Conservation (phyloP, 2,113 vertebrate species). For the Cettia cetti region DNA sequence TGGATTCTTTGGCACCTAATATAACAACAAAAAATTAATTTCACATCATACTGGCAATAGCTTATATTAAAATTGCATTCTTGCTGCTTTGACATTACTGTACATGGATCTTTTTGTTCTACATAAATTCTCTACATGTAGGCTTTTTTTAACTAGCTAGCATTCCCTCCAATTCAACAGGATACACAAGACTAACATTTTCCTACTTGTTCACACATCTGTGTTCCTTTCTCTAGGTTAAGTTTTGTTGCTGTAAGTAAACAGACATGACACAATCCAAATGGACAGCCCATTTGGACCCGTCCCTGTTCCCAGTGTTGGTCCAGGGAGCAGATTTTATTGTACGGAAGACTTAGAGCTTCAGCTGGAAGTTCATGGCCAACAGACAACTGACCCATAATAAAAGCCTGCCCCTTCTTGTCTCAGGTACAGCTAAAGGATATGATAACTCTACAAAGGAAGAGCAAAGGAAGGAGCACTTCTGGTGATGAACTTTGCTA, state of each 20-base stretch:
- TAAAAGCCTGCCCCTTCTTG: not conserved
- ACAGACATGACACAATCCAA: not conserved
- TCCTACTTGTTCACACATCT: not conserved
- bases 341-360: not conserved
- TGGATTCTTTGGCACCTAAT: constrained; percentile 56
- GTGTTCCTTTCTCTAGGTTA: not conserved
- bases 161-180: not conserved
- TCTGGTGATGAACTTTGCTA: not conserved
- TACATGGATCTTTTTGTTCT: constrained; percentile 16
- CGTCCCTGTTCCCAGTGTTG: not conserved
- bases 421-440: not conserved
- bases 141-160: not conserved
- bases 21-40: constrained; percentile 47
- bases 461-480: not conserved
- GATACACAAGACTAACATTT: not conserved
- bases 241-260: not conserved
- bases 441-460: not conserved
- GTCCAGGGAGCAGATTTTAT: not conserved
- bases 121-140: not conserved
- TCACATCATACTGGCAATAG: constrained; percentile 35
- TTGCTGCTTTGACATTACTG: constrained; percentile 27
- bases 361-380: not conserved
- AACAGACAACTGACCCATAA: not conserved
- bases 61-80: constrained; percentile 39
- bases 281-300: not conserved